These are phyloP conservation scores for Heliconius himera DNA, from an alignment of 1,140 invertebrate genomes.

Conservation along the genomic window DNA sequence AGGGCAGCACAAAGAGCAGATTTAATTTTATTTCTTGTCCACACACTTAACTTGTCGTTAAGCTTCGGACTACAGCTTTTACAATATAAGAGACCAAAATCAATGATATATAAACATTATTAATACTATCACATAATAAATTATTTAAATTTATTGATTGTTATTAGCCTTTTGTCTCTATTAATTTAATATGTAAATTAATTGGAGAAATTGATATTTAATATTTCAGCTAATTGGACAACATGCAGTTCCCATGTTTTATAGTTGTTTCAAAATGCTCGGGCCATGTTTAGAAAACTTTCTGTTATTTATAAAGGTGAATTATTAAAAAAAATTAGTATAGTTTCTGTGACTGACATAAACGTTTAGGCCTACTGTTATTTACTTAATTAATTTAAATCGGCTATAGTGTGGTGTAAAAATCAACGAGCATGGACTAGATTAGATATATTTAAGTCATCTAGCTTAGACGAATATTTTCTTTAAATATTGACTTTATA, in stretches of 20 bases:
- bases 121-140: background rate
- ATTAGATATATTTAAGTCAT: too few species aligned
- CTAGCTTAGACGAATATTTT: too few species aligned
- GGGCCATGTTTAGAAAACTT: background rate
- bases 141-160: background rate
- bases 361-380: too few species aligned
- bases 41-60: too few species aligned
- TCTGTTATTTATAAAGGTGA: background rate
- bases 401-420: background rate
- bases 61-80: too few species aligned
- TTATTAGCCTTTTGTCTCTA: background rate
- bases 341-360: background rate
- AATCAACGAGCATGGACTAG: too few species aligned
- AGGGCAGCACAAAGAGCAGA: too few species aligned
- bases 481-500: too few species aligned
- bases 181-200: background rate
- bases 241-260: background rate
- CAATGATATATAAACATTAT: background rate
- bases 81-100: background rate
- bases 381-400: background rate
- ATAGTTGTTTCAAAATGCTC: background rate
- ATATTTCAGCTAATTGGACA: background rate
- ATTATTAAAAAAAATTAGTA: background rate
- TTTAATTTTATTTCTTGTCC: too few species aligned
- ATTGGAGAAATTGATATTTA: slow-evolving; percentile 6